phyloP scores from a whole-genome alignment of 2,113 vertebrate genomes.

The Triplophysa siluroides region DNA sequence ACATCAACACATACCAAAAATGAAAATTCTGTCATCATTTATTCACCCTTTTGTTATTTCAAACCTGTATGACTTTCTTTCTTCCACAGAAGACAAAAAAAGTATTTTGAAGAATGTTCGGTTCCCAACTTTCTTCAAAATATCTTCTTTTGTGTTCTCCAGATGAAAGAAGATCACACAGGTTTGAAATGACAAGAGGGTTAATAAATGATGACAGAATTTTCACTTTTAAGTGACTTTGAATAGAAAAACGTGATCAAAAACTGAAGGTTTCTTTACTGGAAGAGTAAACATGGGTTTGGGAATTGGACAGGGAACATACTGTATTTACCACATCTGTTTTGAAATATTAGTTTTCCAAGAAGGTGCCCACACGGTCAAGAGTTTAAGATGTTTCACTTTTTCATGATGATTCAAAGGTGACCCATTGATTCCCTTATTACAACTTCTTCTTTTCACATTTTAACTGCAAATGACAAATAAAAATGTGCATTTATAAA shows the following conservation, averaged over 20 bases:
- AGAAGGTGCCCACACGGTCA: neutral
- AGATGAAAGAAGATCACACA: no score
- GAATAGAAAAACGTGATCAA: slow-evolving; percentile 36
- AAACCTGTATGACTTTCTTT: no score
- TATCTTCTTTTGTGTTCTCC: no score
- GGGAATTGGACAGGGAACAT: neutral
- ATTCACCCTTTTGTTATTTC: no score
- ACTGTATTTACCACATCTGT: slow-evolving; percentile 17
- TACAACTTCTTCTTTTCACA: neutral
- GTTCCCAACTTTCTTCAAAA: no score
- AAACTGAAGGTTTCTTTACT: slow-evolving; percentile 22
- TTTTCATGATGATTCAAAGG: neutral
- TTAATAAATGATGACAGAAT: no score
- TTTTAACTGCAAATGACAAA: neutral
- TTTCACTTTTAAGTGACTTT: no score
- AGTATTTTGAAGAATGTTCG: no score
- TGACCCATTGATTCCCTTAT: neutral
- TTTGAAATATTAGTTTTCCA: slow-evolving; percentile 11
- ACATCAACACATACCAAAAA: no score
- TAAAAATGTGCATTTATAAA: neutral
- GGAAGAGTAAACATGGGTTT: slow-evolving; percentile 15
- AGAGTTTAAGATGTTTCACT: neutral
- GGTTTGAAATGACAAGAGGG: no score
- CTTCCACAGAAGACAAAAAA: no score
- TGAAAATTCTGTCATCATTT: no score